phyloP scores from a whole-genome alignment of 1,140 invertebrate species.

The Uloborus diversus region DNA sequence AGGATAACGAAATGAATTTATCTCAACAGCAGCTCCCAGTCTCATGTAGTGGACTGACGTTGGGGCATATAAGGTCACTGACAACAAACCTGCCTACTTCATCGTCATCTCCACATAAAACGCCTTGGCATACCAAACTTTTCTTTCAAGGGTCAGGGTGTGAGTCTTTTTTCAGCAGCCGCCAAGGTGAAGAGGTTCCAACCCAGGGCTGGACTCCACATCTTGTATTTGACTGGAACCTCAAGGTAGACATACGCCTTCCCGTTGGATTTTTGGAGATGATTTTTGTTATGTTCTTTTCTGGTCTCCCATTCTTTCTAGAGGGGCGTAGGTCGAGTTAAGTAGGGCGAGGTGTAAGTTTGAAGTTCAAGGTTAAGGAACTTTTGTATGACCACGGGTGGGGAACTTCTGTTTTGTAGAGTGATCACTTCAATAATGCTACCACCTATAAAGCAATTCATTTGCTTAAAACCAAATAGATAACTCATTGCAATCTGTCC shows the following conservation, averaged over 20 bases:
- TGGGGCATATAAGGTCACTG: constrained; percentile 21
- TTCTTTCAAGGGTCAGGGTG: constrained; percentile 50
- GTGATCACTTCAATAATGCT: too few relatives aligned
- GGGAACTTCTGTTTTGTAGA: not conserved
- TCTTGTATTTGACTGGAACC: constrained; percentile 30
- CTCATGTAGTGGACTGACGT: constrained; percentile 37
- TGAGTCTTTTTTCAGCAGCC: constrained; percentile 10
- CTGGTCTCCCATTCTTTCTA: constrained; percentile 4
- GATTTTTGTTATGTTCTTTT: not conserved
- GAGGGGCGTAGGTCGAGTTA: constrained; percentile 42
- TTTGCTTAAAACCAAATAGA: too few relatives aligned
- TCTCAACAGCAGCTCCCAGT: constrained; percentile 17
- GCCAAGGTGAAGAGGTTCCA: constrained; percentile 54
- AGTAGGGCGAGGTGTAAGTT: constrained; percentile 39
- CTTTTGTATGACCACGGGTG: constrained; percentile 41
- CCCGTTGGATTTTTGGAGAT: constrained; percentile 34
- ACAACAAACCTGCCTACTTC: constrained; percentile 9
- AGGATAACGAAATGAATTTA: too few relatives aligned
- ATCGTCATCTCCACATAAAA: constrained; percentile 12
- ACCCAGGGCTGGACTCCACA: constrained; percentile 42
- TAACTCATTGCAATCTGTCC: too few relatives aligned
- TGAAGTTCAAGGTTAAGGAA: constrained; percentile 48
- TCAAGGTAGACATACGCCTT: not conserved
- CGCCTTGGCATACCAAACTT: constrained; percentile 43
- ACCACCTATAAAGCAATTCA: too few relatives aligned